Conservation (phyloP, 2,888 invertebrate species). For the Ecliptopera silaceata region DNA sequence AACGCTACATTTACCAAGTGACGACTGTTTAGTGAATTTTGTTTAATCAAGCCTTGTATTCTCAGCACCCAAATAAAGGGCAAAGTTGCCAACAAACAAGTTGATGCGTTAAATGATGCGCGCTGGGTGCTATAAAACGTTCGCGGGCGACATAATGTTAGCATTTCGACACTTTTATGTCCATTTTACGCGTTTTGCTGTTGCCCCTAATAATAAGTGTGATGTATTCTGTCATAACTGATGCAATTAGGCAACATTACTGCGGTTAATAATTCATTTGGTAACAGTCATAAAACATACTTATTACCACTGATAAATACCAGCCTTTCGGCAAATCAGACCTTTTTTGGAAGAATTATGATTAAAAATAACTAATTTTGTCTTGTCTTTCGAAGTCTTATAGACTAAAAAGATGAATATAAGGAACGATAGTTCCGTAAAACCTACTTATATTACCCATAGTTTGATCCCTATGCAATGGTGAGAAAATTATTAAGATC, state of each 20-base stretch:
- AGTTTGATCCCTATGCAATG: no score
- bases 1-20: not conserved
- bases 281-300: not conserved
- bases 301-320: no score
- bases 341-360: no score
- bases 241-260: slow-evolving; percentile 33
- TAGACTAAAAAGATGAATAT: no score
- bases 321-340: no score
- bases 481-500: no score
- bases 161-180: slow-evolving; percentile 62
- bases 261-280: slow-evolving; percentile 26
- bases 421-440: no score
- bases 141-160: slow-evolving; percentile 58
- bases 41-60: slow-evolving; percentile 22
- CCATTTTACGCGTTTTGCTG: slow-evolving; percentile 52
- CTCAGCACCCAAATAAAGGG: slow-evolving; percentile 27
- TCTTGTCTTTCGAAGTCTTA: no score
- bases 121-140: slow-evolving; percentile 56
- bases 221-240: slow-evolving; percentile 37
- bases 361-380: no score
- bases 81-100: slow-evolving; percentile 43
- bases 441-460: no score
- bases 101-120: slow-evolving; percentile 64
- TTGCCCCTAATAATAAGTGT: slow-evolving; percentile 36
- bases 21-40: slow-evolving; percentile 6